Base-by-base conservation (phyloP, 2,888 invertebrate genomes). In the Hyppa rectilinea region DNA sequence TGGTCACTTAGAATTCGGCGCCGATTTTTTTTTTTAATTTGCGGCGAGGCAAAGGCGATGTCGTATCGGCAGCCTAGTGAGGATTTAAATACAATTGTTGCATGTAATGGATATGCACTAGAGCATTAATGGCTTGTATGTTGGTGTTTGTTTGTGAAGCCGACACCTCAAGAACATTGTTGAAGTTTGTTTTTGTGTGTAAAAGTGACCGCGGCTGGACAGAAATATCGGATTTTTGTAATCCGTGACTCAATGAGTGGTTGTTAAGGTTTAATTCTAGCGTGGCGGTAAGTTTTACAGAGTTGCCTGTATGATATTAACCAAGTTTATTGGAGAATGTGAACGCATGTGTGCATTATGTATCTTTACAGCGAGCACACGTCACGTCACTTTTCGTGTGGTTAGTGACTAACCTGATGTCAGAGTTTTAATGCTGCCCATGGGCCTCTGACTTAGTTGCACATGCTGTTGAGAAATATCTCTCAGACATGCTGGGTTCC, bases 31-130 rank as follows among this genome's bases (percentile, higher is more conserved):
- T 86, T 88, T 90, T 89, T 87, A 85, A 85, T 72, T 80, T 74
- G 80, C 81, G 80, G 83, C 80, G 69, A 83, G 62, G 86, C 83
- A 76, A 87, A 83, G 81, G 79, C 73, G 73, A 72, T 75, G 76
- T 84, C 83, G 52, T 81, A 85, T 83, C 89, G 87, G 87, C 89
- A 83, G 87, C 88, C 87, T 85, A 89, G 88, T 89, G 79, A 86
- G 91, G 93, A 91, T 93, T 92, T 88, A 88, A 90, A 85, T 87
- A 86, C 84, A 88, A 93, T 92, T 90, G 91, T 88, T 87, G 82
- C 84, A 74, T 94, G 95, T 94, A 95, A 95, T 94, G 91, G 95
- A 95, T 95, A 95, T 94, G 93, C 95, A 95, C 90, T 92, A 93
- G 94, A 93, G 93, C 95, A 94, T 92, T 94, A 92, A 93, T 91